These are phyloP conservation scores for Uloborus diversus DNA, from an alignment of 1,140 invertebrate species.

Conservation along the genomic window DNA sequence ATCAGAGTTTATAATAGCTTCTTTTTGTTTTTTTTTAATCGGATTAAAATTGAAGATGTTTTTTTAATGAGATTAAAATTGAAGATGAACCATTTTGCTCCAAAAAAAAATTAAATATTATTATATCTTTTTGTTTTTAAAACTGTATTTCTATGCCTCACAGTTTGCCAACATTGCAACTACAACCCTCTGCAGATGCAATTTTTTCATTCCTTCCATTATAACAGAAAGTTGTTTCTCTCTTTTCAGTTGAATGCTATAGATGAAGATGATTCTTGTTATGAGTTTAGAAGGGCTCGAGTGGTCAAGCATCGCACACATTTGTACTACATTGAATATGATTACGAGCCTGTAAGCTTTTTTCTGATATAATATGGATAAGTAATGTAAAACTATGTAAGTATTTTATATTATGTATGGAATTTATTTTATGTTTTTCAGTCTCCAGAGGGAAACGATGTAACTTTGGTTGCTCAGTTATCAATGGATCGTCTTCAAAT, in stretches of 20 bases:
- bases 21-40: neutral
- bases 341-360: slow-evolving; percentile 71
- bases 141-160: too few species aligned
- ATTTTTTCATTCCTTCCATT: too few species aligned
- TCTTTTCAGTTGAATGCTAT: slow-evolving; percentile 50
- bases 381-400: too few species aligned
- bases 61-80: neutral
- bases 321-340: slow-evolving; percentile 86
- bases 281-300: slow-evolving; percentile 81
- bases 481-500: slow-evolving; percentile 88
- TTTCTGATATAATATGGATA: too few species aligned
- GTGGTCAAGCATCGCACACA: slow-evolving; percentile 79
- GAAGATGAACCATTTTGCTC: neutral
- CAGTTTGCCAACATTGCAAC: too few species aligned
- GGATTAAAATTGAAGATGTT: too few species aligned
- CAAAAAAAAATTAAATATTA: neutral
- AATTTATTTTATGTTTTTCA: slow-evolving; percentile 55
- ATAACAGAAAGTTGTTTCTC: neutral
- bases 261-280: slow-evolving; percentile 77
- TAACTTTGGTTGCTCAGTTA: slow-evolving; percentile 87
- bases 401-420: too few species aligned
- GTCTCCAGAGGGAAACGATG: slow-evolving; percentile 70
- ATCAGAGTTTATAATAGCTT: neutral
- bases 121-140: too few species aligned
- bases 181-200: too few species aligned